phyloP scores from a whole-genome alignment of 2,113 vertebrate genomes.

The Madoqua kirkii region DNA sequence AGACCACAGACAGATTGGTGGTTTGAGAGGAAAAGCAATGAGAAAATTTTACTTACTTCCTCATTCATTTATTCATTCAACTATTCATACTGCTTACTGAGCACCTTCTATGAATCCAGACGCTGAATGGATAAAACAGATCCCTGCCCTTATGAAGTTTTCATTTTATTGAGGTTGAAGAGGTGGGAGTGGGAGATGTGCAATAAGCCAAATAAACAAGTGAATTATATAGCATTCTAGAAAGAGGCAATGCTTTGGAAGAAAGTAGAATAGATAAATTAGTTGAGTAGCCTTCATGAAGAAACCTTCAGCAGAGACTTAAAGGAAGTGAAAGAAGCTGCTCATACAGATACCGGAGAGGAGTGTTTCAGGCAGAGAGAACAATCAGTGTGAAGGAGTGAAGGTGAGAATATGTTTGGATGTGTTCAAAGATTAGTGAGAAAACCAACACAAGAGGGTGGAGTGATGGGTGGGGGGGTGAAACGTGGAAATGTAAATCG shows the following conservation, averaged over 20 bases:
- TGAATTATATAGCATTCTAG: background rate
- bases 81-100: background rate
- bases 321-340: background rate
- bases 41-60: background rate
- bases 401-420: background rate
- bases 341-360: background rate
- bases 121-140: background rate
- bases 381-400: background rate
- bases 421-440: background rate
- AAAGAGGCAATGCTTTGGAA: background rate
- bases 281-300: background rate
- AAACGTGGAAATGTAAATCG: background rate
- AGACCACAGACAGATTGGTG: background rate
- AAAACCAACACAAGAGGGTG: background rate
- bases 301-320: background rate
- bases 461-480: no score
- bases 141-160: background rate
- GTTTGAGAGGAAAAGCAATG: background rate
- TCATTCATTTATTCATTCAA: background rate
- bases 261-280: background rate
- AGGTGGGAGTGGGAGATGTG: background rate
- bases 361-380: background rate
- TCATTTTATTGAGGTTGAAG: background rate
- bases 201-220: background rate
- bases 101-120: background rate